Base-by-base conservation (phyloP, 2,797 vertebrate genomes). In the Chelon labrosus region DNA sequence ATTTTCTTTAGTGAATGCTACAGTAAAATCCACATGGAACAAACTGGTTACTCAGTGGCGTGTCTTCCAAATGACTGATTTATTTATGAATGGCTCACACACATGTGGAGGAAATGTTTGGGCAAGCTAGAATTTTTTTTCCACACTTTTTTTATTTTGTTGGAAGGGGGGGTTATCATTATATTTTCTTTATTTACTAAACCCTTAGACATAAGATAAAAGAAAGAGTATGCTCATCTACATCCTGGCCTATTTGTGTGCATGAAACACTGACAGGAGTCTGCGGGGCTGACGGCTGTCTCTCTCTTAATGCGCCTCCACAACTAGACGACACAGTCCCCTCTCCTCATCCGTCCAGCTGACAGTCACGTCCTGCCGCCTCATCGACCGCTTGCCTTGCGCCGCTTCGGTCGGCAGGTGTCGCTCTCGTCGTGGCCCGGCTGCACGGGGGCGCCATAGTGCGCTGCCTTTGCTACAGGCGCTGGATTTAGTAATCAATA, bases 401-500 rank as follows among this genome's bases (percentile, higher is more conserved):
- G 78, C 51, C 27, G 25, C 41, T 70, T 68, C 74, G 39, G 85
- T 85, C 94, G 83, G 91, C 91, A 93, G 94, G 93, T 92, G 94
- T 93, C 94, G 91, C 94, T 92, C 86, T 87, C 76, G 87, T 79
- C 81, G 85, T 84, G 89, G 83, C 88, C 88, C 75, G 84, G 64
- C 82, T 70, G 80, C 75, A 72, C 73, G 51, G 82, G 84, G 84
- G 91, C 74, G 83, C 88, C 89, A 86, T 61, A 85, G 83, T 42
- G 88, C 79, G 86, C 88, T 93, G 92, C 90, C 87, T 92, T 93
- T 91, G 91, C 93, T 93, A 94, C 92, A 93, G 92, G 93, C 91
- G 92, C 91, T 93, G 92, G 94, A 93, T 95, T 95, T 94, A 93
- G 85, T 89, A 91, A 94, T 95, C 94, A 84, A 95, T 95, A 95